Conservation (phyloP, 2,113 vertebrate genomes). For the Tympanuchus pallidicinctus region DNA sequence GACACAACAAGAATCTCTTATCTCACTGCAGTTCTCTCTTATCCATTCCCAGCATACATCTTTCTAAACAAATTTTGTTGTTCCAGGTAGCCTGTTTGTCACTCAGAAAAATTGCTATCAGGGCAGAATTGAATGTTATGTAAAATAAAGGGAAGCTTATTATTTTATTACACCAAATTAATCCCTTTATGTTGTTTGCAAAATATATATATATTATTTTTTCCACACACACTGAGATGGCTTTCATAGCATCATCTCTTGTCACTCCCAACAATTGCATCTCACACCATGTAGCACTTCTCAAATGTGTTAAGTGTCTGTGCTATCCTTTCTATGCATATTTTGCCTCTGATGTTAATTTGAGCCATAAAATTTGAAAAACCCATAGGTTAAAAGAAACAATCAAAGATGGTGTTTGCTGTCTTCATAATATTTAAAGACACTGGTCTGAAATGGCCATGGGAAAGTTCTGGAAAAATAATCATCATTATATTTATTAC, state of each 20-base stretch:
- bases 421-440: not conserved
- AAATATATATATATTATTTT: not conserved
- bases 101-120: not conserved
- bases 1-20: not conserved
- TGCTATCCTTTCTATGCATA: not conserved
- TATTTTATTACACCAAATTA: not conserved
- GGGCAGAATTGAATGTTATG: not conserved
- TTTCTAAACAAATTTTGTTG: not conserved
- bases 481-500: not conserved
- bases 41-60: not conserved
- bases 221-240: not conserved
- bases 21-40: not conserved
- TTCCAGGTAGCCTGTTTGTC: not conserved
- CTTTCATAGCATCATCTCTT: not conserved
- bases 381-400: not conserved
- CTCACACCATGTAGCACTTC: not conserved
- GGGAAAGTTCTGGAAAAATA: constrained; percentile 26
- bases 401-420: not conserved
- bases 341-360: constrained; percentile 4
- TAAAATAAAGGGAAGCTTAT: not conserved
- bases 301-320: not conserved
- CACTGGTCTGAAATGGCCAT: not conserved
- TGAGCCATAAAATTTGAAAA: constrained; percentile 34
- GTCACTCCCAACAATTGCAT: not conserved
- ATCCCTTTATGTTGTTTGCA: not conserved